Base-by-base conservation (phyloP, 1,140 invertebrate genomes). In the Rhizoglyphus robini region DNA sequence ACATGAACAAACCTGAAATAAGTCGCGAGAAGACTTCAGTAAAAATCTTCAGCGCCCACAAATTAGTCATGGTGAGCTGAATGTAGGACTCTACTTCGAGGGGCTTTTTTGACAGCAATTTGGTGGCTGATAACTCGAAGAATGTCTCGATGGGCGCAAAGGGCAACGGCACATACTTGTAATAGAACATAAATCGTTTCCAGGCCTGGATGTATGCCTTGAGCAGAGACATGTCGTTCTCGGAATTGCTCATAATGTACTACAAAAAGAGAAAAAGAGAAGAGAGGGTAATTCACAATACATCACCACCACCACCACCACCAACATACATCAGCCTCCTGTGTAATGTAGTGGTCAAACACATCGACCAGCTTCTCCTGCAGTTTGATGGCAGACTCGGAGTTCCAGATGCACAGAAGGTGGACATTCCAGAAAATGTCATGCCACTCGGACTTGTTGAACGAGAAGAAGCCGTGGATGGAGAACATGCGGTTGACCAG, bases 21-120 rank as follows among this genome's bases (percentile, higher is more conserved):
- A 99, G 79, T 68, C 88, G 82, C 73, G 92, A 84, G 76, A 96
- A 78, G 68, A 97, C 96, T 75, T 95, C 88, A 73, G 83, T 83
- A 78, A 99, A 99, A 73, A 99, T 97, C 75, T 88, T 92, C 74
- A 90, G 85, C 80, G 96, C 96, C 95, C 95, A 98, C 70, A 87
- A 93, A 75, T 96, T 93, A 68, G 97, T 79, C 95, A 98, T 97
- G 58, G 97, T 76, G 83, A 48, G 30, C 3, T 11, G n/a, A 60
- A 3, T 29, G 36, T 71, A 67, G 60, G 49, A 62, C 32, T 61
- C 13, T 38, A 49, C 46, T 30, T 20, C n/a, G 8, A 31, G 36
- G 25, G 11, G 29, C 30, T 11, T 49, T 15, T 23, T 20, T 11
- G 15, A 20, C 68, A 32, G 74, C 74, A 84, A 84, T 15, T 82